Conservation (phyloP, 2,888 invertebrate species). For the Agriotes lineatus region DNA sequence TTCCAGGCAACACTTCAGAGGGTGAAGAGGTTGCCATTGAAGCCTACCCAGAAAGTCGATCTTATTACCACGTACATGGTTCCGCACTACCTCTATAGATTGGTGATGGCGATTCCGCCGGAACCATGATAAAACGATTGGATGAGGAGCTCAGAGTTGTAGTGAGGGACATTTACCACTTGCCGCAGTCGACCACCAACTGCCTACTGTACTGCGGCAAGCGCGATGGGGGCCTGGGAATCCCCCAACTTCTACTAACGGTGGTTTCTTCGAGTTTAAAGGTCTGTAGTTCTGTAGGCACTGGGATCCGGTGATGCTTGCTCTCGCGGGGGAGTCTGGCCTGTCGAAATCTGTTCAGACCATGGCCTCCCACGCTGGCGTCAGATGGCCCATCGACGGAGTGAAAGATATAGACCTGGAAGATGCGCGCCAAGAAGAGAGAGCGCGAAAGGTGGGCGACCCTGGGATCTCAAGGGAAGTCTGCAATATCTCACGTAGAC, state of each 20-base stretch:
- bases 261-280: too few relatives aligned
- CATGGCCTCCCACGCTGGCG: too few relatives aligned
- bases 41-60: constrained; percentile 6
- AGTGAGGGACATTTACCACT: constrained; percentile 51
- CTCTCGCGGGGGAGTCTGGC: too few relatives aligned
- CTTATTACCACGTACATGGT: constrained; percentile 58
- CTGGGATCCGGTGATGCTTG: constrained; percentile 51
- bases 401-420: too few relatives aligned
- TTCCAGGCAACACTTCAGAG: too few relatives aligned
- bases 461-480: constrained; percentile 53
- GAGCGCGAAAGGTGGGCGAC: too few relatives aligned
- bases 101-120: constrained; percentile 56
- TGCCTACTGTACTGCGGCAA: constrained; percentile 53
- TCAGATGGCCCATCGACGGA: too few relatives aligned
- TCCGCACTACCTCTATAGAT: constrained; percentile 59
- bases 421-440: constrained; percentile 36
- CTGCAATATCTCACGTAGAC: constrained; percentile 22
- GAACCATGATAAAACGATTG: constrained; percentile 41
- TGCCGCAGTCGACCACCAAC: constrained; percentile 51
- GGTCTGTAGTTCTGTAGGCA: too few relatives aligned
- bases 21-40: not conserved
- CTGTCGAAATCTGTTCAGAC: too few relatives aligned
- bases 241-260: too few relatives aligned
- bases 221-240: constrained; percentile 57
- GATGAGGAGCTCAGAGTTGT: constrained; percentile 54